Evolutionary conservation across 2,113 vertebrate species (phyloP).

Genomic region (Muscicapa adusta): DNA sequence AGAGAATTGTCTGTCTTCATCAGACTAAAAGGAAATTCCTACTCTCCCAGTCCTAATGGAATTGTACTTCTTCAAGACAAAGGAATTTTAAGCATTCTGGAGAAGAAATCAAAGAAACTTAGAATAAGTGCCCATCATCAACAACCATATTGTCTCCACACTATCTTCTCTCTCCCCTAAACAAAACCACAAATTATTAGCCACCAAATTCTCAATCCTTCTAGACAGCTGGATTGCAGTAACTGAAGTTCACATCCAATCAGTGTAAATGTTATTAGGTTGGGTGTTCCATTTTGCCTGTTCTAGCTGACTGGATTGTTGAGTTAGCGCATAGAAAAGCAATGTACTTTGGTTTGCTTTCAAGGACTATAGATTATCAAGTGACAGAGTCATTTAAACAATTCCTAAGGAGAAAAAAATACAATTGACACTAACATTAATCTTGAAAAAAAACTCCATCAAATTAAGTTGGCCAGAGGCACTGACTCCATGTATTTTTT

Average conservation of each 20-base stretch:
- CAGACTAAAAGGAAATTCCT: neutral
- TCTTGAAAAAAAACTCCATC: neutral
- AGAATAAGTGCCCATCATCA: neutral
- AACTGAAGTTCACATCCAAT: slow-evolving; percentile 14
- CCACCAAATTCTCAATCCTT: neutral
- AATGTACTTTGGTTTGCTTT: slow-evolving; percentile 31
- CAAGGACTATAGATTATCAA: slow-evolving; percentile 30
- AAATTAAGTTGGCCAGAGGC: neutral
- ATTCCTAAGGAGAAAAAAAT: slow-evolving; percentile 23
- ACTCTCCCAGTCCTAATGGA: neutral
- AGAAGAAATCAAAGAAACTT: neutral
- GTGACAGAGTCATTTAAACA: slow-evolving; percentile 43
- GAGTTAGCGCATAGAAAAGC: neutral
- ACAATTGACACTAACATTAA: slow-evolving; percentile 28
- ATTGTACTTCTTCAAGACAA: neutral
- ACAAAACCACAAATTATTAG: neutral
- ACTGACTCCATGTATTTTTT: slow-evolving; percentile 9
- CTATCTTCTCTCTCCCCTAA: neutral
- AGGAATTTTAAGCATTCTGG: neutral
- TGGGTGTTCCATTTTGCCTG: neutral
- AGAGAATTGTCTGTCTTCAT: neutral
- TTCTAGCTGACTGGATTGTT: slow-evolving; percentile 19
- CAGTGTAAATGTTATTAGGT: slow-evolving; percentile 12
- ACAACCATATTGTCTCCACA: neutral
- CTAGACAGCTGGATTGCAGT: neutral